Evolutionary conservation across 2,888 invertebrate species (phyloP), one percentile per base, ranked within the genome.

Genomic region (Aspidiotus destructor): DNA sequence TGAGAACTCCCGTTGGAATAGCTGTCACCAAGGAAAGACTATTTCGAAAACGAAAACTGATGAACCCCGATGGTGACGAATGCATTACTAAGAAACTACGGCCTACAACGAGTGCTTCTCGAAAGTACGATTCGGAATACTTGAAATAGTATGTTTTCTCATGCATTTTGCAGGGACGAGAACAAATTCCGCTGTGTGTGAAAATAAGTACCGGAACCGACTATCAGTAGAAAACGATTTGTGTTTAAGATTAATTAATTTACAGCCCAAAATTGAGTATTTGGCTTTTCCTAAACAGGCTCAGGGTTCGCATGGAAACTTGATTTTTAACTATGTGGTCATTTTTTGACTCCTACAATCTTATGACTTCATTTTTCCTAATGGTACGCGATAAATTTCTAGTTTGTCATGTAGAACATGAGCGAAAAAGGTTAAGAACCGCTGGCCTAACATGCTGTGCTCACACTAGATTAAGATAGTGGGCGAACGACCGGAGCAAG

Each of bases 121-220:
- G 48, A 10, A 44, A 44, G 48, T 44, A 44, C 48, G 48, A 44
- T 44, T 13, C 48, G 13, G 48, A 44, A 10, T 44, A 44, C 48
- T 44, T 44, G 48, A 44, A n/a, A n/a, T n/a, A 44, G 48, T 44
- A 44, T 44, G 48, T 8, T 44, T 44, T 44, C 48, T 44, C 48
- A 8, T 13, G 13, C 48, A 44, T 44, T 44, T 44, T 44, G 48
- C 48, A 44, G 48, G 13, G 48, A 44, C 9, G 48, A 10, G 48
- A 44, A 44, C 48, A 44, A 44, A 44, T 44, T 44, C 48, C 48
- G 48, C 48, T 10, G 48, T 44, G 48, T 44, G 48, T 44, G 48
- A 44, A 44, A 44, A 44, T 44, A 44, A 44, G 48, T 44, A 44
- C 48, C 48, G 48, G 48, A 44, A 44, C 48, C 48, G 48, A 44